Evolutionary conservation across 2,888 invertebrate species (phyloP).

Genomic region (Ernsta delagoae): DNA sequence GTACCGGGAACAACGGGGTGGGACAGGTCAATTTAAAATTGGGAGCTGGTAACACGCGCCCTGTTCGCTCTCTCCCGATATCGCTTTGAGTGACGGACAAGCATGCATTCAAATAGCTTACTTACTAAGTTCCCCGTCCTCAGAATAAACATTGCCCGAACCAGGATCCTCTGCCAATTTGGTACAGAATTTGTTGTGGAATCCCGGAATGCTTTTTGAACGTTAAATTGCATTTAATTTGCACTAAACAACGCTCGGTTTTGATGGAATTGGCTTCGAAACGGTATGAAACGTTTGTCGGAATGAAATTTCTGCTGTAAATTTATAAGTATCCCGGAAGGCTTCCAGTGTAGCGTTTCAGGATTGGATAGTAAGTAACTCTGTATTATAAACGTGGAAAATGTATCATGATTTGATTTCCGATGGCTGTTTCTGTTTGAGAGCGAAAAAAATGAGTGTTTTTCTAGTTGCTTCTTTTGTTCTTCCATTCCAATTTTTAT

Average conservation of each 20-base stretch:
- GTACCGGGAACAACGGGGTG: constrained; percentile 46
- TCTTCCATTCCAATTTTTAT: too few relatives aligned
- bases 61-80: constrained; percentile 77
- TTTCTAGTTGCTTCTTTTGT: too few relatives aligned
- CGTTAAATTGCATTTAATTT: constrained; percentile 83
- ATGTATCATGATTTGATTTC: constrained; percentile 33
- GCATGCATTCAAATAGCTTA: constrained; percentile 86
- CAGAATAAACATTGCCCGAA: constrained; percentile 70
- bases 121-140: constrained; percentile 77
- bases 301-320: constrained; percentile 43
- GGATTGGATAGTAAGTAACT: constrained; percentile 29
- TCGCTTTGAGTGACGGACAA: constrained; percentile 89
- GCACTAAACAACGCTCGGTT: constrained; percentile 77
- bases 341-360: constrained; percentile 14
- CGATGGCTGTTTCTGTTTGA: constrained; percentile 21
- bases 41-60: constrained; percentile 66
- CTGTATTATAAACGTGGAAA: constrained; percentile 30
- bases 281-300: constrained; percentile 43
- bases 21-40: constrained; percentile 50
- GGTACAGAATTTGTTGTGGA: constrained; percentile 82
- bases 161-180: constrained; percentile 78
- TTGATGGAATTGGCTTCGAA: constrained; percentile 57
- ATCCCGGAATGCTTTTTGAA: constrained; percentile 79
- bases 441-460: constrained; percentile 14
- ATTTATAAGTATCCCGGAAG: constrained; percentile 39